phyloP scores from a whole-genome alignment of 2,797 vertebrate species.

The Hozukius guyotensis region DNA sequence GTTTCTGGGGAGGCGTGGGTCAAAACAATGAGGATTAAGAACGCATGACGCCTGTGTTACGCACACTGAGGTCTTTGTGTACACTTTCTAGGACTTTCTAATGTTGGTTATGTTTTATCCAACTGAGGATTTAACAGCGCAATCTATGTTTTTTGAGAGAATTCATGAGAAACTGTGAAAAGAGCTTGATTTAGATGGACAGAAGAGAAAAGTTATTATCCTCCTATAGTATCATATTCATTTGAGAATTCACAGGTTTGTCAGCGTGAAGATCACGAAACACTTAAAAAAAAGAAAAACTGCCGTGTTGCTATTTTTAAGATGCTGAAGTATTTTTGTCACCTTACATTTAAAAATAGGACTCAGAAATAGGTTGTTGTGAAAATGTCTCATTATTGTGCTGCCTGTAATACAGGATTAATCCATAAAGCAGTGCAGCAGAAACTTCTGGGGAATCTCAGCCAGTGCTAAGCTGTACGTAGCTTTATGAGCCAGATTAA shows the following conservation, averaged over 20 bases:
- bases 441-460: neutral
- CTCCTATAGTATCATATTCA: neutral
- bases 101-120: neutral
- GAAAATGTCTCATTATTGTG: slow-evolving; percentile 35
- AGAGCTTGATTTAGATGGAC: neutral
- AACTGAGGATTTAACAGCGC: neutral
- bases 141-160: neutral
- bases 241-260: neutral
- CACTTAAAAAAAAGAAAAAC: neutral
- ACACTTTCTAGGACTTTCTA: neutral
- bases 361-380: slow-evolving; percentile 1
- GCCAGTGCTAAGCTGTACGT: neutral
- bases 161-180: neutral
- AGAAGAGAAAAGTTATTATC: neutral
- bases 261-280: neutral
- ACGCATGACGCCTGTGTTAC: neutral
- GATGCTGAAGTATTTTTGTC: slow-evolving; percentile 40
- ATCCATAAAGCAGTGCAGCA: neutral
- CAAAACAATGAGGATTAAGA: slow-evolving; percentile 7
- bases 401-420: slow-evolving; percentile 23
- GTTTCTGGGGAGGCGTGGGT: neutral
- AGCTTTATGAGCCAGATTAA: slow-evolving; percentile 33
- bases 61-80: neutral
- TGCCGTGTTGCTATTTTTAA: slow-evolving; percentile 48
- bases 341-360: slow-evolving; percentile 39